phyloP scores from a whole-genome alignment of 2,888 invertebrate genomes.

The Amblyjoppa fuscipennis region DNA sequence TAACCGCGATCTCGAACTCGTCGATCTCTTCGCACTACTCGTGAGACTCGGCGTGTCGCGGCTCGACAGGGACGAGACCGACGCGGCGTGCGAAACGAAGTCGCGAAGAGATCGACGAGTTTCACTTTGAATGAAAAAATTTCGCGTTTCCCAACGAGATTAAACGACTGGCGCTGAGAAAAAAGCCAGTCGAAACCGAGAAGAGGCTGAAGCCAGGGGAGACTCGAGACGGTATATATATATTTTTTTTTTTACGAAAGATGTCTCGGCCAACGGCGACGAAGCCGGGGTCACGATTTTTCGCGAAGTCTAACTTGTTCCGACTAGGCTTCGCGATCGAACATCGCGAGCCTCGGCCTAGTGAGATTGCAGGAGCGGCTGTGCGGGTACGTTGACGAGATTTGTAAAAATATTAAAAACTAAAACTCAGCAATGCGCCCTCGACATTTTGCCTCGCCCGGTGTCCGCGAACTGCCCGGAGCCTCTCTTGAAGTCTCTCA shows the following conservation, averaged over 20 bases:
- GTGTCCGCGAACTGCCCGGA: neutral
- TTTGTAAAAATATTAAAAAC: slow-evolving; percentile 1
- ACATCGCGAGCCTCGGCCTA: slow-evolving; percentile 42
- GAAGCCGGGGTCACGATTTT: slow-evolving; percentile 48
- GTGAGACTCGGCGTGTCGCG: slow-evolving; percentile 13
- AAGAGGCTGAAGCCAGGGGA: slow-evolving; percentile 26
- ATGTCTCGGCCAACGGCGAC: slow-evolving; percentile 2
- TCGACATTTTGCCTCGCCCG: slow-evolving; percentile 18
- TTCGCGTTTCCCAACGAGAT: slow-evolving; percentile 14
- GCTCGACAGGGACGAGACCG: slow-evolving; percentile 60
- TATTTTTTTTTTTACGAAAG: neutral
- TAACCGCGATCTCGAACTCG: slow-evolving; percentile 13
- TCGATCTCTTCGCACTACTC: slow-evolving; percentile 23
- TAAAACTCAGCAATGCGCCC: slow-evolving; percentile 10
- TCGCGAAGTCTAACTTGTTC: slow-evolving; percentile 59
- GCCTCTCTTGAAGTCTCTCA: slow-evolving; percentile 30
- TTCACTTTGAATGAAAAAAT: neutral
- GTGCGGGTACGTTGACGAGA: neutral
- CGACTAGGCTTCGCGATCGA: slow-evolving; percentile 55
- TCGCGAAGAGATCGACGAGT: slow-evolving; percentile 3
- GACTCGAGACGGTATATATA: slow-evolving; percentile 20
- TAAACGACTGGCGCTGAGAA: slow-evolving; percentile 1
- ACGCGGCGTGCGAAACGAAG: neutral
- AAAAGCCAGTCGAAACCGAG: slow-evolving; percentile 12
- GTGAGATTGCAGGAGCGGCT: slow-evolving; percentile 25